phyloP scores from a whole-genome alignment of 2,113 vertebrate genomes.

The Pluvianellus socialis region DNA sequence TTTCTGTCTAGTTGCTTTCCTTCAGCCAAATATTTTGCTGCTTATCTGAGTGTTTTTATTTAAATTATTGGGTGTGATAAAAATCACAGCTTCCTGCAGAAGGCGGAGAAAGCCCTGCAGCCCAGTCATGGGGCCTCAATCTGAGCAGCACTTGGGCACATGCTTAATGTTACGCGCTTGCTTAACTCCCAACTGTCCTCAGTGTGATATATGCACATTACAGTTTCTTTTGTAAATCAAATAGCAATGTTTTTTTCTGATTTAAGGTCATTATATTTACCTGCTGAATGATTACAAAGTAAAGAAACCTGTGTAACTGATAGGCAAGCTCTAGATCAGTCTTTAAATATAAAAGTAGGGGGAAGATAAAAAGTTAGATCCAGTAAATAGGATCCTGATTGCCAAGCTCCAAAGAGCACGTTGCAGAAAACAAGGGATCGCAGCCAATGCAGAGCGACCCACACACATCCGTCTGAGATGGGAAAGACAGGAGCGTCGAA shows the following conservation, averaged over 20 bases:
- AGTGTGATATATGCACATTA: background rate
- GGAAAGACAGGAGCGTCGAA: background rate
- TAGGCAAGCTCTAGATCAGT: background rate
- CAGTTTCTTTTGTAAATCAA: background rate
- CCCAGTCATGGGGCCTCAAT: background rate
- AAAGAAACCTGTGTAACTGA: background rate
- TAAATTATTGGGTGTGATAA: slow-evolving; percentile 54
- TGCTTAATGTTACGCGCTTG: background rate
- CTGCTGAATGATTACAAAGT: background rate
- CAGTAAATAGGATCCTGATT: background rate
- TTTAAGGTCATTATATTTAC: background rate
- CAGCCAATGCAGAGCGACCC: background rate
- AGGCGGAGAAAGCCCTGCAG: background rate
- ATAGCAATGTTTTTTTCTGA: background rate
- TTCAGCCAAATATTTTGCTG: slow-evolving; percentile 37
- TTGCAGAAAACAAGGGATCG: background rate
- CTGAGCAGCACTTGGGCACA: background rate
- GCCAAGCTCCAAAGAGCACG: background rate
- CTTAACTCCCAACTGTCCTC: background rate
- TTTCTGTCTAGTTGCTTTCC: background rate
- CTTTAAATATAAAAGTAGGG: background rate
- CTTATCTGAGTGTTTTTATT: slow-evolving; percentile 51
- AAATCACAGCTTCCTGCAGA: slow-evolving; percentile 45
- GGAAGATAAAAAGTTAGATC: background rate
- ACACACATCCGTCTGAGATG: background rate